Evolutionary conservation across 2,113 vertebrate species (phyloP).

Genomic region (Pristiophorus japonicus): DNA sequence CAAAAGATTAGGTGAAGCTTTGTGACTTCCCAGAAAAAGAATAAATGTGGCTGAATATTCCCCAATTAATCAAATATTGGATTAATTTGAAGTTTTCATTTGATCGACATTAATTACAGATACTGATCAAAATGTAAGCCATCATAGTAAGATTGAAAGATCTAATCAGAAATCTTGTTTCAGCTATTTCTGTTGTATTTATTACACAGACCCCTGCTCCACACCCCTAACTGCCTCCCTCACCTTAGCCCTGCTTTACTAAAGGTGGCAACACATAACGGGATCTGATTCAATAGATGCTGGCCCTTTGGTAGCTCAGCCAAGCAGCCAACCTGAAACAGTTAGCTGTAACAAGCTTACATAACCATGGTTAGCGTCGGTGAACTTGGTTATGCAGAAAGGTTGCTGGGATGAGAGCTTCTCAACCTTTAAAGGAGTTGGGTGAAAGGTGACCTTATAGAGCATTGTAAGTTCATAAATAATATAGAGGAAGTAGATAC

Average conservation of each 20-base stretch:
- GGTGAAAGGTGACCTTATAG: too few relatives aligned
- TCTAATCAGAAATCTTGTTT: neutral
- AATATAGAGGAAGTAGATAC: neutral
- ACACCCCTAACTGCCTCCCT: neutral
- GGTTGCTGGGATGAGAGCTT: too few relatives aligned
- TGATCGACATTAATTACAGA: neutral
- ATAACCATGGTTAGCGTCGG: too few relatives aligned
- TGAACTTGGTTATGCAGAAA: too few relatives aligned
- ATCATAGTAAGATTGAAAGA: neutral
- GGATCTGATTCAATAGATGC: neutral
- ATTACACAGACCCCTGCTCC: neutral
- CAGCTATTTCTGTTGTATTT: neutral
- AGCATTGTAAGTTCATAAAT: neutral
- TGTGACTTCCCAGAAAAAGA: too few relatives aligned
- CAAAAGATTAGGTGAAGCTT: too few relatives aligned
- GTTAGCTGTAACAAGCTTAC: too few relatives aligned
- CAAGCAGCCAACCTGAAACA: neutral
- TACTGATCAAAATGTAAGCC: neutral
- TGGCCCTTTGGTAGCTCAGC: neutral
- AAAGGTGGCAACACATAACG: neutral
- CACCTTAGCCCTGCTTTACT: neutral
- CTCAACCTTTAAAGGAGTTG: too few relatives aligned
- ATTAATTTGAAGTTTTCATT: neutral
- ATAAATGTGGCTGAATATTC: too few relatives aligned
- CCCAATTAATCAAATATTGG: neutral